Evolutionary conservation across 2,113 vertebrate genomes (phyloP).

Genomic region (Oreochromis aureus): DNA sequence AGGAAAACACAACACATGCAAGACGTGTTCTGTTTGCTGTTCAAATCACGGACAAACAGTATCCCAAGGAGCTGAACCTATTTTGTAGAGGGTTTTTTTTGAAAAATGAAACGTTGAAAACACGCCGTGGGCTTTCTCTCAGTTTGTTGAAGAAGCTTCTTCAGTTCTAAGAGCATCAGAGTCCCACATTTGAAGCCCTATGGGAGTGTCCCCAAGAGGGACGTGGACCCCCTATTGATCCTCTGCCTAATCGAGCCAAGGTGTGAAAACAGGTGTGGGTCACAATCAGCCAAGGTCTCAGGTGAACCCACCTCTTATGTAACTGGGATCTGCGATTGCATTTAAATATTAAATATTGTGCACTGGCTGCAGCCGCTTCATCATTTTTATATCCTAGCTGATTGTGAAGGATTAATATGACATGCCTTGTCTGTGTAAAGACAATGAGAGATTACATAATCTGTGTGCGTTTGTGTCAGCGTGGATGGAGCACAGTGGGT

Average conservation of each 20-base stretch:
- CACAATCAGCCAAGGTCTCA: neutral
- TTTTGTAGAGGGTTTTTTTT: no score
- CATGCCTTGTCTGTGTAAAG: neutral
- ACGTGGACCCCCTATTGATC: rapidly evolving
- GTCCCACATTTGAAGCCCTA: neutral
- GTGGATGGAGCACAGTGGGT: neutral
- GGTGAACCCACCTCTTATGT: neutral
- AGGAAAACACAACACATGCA: neutral
- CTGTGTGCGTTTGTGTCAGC: neutral
- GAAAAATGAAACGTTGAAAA: no score
- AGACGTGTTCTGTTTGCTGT: neutral
- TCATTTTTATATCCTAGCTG: neutral
- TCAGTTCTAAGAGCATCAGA: neutral
- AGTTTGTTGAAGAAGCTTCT: neutral
- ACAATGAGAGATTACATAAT: neutral
- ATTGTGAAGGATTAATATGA: neutral
- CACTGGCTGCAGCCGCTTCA: neutral
- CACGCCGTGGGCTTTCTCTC: neutral
- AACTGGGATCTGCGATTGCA: rapidly evolving
- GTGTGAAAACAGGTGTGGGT: neutral
- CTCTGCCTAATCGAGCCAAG: neutral
- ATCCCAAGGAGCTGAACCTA: no score
- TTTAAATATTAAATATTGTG: neutral
- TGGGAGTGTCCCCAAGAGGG: neutral
- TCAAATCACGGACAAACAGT: no score